Evolutionary conservation across 2,113 vertebrate genomes (phyloP).

Genomic region (Cairina moschata): DNA sequence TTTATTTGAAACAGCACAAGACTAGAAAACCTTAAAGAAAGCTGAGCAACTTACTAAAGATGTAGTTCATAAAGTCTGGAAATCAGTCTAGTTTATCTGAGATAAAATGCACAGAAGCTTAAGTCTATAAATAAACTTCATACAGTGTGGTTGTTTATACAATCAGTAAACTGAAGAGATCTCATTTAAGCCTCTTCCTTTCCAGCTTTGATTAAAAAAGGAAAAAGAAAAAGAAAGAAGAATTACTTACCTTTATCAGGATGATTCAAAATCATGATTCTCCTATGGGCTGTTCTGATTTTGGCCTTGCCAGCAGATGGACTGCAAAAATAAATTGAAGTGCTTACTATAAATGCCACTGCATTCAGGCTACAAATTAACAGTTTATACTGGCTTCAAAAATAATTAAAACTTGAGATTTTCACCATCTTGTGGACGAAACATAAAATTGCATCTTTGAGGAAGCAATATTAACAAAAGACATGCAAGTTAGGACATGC

Average conservation of each 20-base stretch:
- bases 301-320: slow-evolving; percentile 85
- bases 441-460: slow-evolving; percentile 68
- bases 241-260: slow-evolving; percentile 91
- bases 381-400: slow-evolving; percentile 37
- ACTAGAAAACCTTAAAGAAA: neutral
- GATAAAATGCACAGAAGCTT: neutral
- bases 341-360: slow-evolving; percentile 58
- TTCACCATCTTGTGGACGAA: slow-evolving; percentile 84
- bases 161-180: neutral
- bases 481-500: neutral
- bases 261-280: slow-evolving; percentile 94
- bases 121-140: slow-evolving; percentile 3
- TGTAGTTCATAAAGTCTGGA: neutral
- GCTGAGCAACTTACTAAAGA: neutral
- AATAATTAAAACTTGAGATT: slow-evolving; percentile 78
- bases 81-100: neutral
- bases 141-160: neutral
- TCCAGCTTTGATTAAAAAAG: neutral
- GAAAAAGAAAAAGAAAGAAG: neutral
- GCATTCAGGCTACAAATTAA: slow-evolving; percentile 68
- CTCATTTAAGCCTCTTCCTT: neutral
- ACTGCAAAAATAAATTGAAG: slow-evolving; percentile 79
- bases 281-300: slow-evolving; percentile 88
- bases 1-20: slow-evolving; percentile 8
- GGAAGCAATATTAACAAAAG: slow-evolving; percentile 35